Base-by-base conservation (phyloP, 2,113 vertebrate genomes). In the Oreochromis tanganicae region DNA sequence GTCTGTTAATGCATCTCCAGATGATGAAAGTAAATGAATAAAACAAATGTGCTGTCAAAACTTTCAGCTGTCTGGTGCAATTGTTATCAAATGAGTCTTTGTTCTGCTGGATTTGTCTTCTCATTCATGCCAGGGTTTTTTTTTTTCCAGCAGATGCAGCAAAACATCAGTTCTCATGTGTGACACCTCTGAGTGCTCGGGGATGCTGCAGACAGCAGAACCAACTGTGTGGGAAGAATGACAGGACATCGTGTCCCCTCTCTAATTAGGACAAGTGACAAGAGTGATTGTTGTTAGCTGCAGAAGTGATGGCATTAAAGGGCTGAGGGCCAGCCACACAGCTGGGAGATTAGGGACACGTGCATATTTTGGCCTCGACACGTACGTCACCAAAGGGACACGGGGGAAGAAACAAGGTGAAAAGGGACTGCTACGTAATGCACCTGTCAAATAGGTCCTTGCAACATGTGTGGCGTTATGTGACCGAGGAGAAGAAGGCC, bases 401-500 rank as follows among this genome's bases (percentile, higher is more conserved):
- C 66, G 14, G 61, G 81, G 87, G 46, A 82, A 79, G 48, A 82
- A 91, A 89, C 92, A 93, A 93, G 93, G 91, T 93, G 88, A 94
- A 86, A 87, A 41, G 59, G 43, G 88, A 81, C 86, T 66, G 90
- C 27, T 90, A 83, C 59, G 50, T 82, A 83, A 73, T 82, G 83
- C 87, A 50, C 83, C 85, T 92, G 92, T 94, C 93, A 94, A 11
- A 83, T 81, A 63, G 82, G 86, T 88, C 87, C 90, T 82, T 91
- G 88, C 68, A 91, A 68, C 48, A 46, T 21, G 46, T 80, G 88
- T 83, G 55, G 59, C 7, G 48, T 56, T 84, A 41, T 55, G 85
- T 91, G 88, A 92, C 92, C 63, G 38, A 34, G 82, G 84, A 82
- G 71, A 86, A 8, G 73, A 75, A 85, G 66, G 82, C 71, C 38